These are phyloP conservation scores for Macaria liturata DNA, from an alignment of 2,888 invertebrate genomes.

Conservation along the genomic window DNA sequence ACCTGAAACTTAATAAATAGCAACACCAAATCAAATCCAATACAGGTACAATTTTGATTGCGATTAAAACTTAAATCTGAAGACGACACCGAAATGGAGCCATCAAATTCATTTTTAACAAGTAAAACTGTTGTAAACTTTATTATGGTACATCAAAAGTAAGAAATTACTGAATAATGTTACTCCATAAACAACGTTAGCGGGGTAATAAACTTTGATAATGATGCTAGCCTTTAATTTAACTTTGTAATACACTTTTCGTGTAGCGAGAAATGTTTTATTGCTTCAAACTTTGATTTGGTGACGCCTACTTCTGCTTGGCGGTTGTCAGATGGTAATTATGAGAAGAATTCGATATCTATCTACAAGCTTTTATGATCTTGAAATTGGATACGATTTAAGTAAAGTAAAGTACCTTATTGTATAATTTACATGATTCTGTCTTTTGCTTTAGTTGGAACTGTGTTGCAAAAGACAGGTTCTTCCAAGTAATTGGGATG, in stretches of 20 bases:
- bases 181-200: slow-evolving; percentile 42
- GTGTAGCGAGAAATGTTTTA: slow-evolving; percentile 46
- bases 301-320: slow-evolving; percentile 21
- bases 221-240: slow-evolving; percentile 51
- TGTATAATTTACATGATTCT: too few relatives aligned
- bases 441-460: too few relatives aligned
- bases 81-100: slow-evolving; percentile 16
- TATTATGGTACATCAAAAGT: slow-evolving; percentile 44
- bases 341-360: too few relatives aligned
- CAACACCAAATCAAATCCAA: too few relatives aligned
- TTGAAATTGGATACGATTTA: too few relatives aligned
- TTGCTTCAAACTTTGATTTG: slow-evolving; percentile 43
- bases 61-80: slow-evolving; percentile 14
- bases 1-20: too few relatives aligned
- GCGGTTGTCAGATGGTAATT: too few relatives aligned
- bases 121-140: slow-evolving; percentile 39
- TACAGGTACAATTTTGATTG: slow-evolving; percentile 7
- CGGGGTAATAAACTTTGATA: slow-evolving; percentile 49
- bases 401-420: too few relatives aligned
- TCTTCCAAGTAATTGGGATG: too few relatives aligned
- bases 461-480: too few relatives aligned
- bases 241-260: slow-evolving; percentile 60
- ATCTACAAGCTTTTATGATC: too few relatives aligned
- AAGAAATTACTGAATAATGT: slow-evolving; percentile 42
- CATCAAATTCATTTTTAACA: slow-evolving; percentile 38